Conservation (phyloP, 2,888 invertebrate genomes). For the Microplitis manilae region DNA sequence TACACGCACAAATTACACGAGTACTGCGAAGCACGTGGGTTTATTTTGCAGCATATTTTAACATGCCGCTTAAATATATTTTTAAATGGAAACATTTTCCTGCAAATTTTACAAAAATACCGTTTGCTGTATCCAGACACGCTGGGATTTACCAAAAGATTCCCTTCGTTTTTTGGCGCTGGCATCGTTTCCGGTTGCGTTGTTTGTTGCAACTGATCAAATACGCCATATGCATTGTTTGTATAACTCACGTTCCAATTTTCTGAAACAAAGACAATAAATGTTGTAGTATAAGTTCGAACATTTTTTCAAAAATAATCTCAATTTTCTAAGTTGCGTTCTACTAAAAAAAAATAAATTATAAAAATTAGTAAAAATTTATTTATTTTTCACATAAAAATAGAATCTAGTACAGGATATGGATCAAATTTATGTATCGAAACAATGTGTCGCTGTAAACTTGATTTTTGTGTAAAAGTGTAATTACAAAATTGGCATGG, state of each 20-base stretch:
- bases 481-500: conserved; percentile 64
- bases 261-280: no score
- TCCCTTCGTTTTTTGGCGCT: conserved; percentile 5
- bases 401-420: neutral
- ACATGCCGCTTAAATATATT: conserved; percentile 59
- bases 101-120: conserved; percentile 58
- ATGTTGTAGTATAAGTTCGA: no score
- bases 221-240: no score
- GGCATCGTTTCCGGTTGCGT: neutral
- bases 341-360: no score
- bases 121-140: conserved; percentile 47
- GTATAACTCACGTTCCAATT: no score
- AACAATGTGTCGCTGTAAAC: conserved; percentile 65
- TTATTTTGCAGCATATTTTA: conserved; percentile 57
- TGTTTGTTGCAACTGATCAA: no score
- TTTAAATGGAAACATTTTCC: conserved; percentile 55
- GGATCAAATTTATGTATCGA: conserved; percentile 62
- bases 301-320: no score
- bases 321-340: no score
- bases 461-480: conserved; percentile 67
- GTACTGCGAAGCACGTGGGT: conserved; percentile 57
- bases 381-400: conserved; percentile 2
- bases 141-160: neutral
- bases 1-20: conserved; percentile 55
- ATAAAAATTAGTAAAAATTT: no score